phyloP scores from a whole-genome alignment of 2,113 vertebrate genomes.

The Tetraodon nigroviridis region DNA sequence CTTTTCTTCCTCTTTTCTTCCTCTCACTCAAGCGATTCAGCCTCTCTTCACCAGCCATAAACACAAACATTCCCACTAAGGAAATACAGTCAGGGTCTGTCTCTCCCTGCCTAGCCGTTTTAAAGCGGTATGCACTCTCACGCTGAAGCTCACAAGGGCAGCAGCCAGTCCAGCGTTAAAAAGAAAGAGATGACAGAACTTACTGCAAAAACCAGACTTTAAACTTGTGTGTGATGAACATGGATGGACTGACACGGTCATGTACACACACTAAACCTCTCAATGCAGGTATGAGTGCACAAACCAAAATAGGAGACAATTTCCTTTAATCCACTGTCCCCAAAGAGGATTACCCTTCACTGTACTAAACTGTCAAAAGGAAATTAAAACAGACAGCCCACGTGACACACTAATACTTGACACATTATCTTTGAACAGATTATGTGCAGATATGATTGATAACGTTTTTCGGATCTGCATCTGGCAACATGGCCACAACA shows the following conservation, averaged over 20 bases:
- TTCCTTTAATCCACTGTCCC: constrained; percentile 34
- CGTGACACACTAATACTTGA: background rate
- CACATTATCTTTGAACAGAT: background rate
- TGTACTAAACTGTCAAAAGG: constrained; percentile 33
- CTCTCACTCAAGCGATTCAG: constrained; percentile 31
- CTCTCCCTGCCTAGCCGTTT: constrained; percentile 40
- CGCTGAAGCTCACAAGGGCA: constrained; percentile 17
- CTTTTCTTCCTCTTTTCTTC: constrained; percentile 14
- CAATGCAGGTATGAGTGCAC: no score
- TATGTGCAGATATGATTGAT: constrained; percentile 13
- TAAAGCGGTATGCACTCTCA: constrained; percentile 57
- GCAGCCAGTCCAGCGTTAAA: background rate
- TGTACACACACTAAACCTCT: background rate
- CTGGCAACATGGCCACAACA: constrained; percentile 62
- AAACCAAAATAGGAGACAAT: constrained; percentile 33
- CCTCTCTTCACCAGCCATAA: constrained; percentile 45
- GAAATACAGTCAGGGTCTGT: constrained; percentile 46
- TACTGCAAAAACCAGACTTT: background rate
- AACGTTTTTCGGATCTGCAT: constrained; percentile 30
- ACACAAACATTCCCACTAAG: constrained; percentile 68
- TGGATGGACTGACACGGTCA: background rate
- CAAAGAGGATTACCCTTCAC: constrained; percentile 29
- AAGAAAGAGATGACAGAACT: background rate
- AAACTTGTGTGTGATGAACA: background rate
- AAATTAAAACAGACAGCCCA: background rate